phyloP scores from a whole-genome alignment of 2,888 invertebrate genomes.

The Drosophila mercatorum region DNA sequence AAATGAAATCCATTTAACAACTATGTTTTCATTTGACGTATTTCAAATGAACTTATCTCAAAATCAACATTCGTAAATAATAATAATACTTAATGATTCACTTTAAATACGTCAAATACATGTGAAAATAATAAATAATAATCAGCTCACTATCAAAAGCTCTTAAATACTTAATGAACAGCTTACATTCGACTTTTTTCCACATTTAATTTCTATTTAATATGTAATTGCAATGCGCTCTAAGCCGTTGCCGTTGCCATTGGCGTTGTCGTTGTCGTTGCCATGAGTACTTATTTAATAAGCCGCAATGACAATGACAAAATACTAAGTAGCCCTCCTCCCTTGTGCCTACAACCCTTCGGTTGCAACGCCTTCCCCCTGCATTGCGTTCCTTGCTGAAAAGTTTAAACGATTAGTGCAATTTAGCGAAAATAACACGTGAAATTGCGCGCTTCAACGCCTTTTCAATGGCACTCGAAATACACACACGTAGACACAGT shows the following conservation, averaged over 20 bases:
- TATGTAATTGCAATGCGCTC: conserved; percentile 40
- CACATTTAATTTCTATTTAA: conserved; percentile 18
- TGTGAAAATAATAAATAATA: neutral
- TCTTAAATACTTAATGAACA: conserved; percentile 9
- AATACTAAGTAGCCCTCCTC: conserved; percentile 30
- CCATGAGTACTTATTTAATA: conserved; percentile 59
- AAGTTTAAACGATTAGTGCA: conserved; percentile 77
- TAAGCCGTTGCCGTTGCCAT: conserved; percentile 56
- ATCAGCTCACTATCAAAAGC: neutral
- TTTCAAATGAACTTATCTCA: no score
- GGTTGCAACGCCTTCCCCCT: neutral
- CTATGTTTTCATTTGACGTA: no score
- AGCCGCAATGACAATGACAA: conserved; percentile 41
- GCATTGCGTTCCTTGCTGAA: conserved; percentile 36
- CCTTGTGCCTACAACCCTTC: neutral
- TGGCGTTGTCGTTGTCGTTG: conserved; percentile 53
- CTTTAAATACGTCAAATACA: neutral
- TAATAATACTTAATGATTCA: neutral
- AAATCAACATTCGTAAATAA: no score
- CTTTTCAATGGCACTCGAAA: conserved; percentile 74
- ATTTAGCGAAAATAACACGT: conserved; percentile 79
- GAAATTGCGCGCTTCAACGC: conserved; percentile 78
- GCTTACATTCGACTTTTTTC: neutral
- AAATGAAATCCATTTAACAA: no score
- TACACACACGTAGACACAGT: conserved; percentile 3